Evolutionary conservation across 2,797 vertebrate species (phyloP).

Genomic region (Pelochelys cantorii): DNA sequence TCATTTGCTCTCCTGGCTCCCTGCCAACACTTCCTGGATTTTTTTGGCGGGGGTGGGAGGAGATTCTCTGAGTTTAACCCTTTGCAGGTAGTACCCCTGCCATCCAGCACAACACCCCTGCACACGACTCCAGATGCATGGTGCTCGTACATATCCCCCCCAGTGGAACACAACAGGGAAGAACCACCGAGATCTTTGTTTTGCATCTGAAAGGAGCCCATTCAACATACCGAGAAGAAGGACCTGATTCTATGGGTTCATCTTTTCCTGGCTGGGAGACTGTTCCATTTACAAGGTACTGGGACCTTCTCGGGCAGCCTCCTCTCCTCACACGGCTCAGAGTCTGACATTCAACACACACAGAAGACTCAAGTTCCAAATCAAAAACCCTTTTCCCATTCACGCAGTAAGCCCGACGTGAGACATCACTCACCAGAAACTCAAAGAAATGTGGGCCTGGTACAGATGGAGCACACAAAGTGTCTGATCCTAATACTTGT

Average conservation of each 20-base stretch:
- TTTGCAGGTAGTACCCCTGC: too few species aligned
- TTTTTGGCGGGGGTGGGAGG: too few species aligned
- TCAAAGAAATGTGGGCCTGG: not conserved
- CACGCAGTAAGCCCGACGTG: not conserved
- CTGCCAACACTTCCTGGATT: too few species aligned
- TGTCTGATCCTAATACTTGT: not conserved
- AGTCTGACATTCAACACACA: not conserved
- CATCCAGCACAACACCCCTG: not conserved
- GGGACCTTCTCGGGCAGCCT: not conserved
- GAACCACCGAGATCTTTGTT: too few species aligned
- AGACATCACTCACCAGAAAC: not conserved
- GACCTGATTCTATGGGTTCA: not conserved
- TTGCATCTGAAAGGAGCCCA: not conserved
- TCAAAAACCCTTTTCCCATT: not conserved
- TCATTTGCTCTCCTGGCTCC: too few species aligned
- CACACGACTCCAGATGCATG: not conserved
- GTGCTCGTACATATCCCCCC: not conserved
- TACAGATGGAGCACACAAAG: not conserved
- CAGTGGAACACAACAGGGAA: not conserved
- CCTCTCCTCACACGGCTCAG: too few species aligned
- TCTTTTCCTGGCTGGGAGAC: not conserved
- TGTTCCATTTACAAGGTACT: not conserved
- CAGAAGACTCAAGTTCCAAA: not conserved
- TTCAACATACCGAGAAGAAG: not conserved
- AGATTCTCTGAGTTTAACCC: too few species aligned